Percentiles rank a stretch among this genome's conserved stretches.
Conservation (phyloP, 2,888 invertebrate species). For the Cordilura impudica region DNA sequence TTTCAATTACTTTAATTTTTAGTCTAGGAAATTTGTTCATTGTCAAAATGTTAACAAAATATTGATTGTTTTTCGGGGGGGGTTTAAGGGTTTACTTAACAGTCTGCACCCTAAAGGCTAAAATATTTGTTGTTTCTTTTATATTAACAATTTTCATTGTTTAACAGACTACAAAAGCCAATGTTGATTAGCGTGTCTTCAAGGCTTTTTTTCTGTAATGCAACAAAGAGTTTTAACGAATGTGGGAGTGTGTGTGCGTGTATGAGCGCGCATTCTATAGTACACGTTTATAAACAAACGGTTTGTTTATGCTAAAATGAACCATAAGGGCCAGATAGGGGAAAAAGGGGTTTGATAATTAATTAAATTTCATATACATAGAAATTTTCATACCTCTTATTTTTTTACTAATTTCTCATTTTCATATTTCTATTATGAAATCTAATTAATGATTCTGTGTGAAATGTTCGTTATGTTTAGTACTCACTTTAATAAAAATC, state of each 20-base stretch:
- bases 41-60: not conserved
- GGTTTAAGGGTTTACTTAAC: conserved; percentile 11
- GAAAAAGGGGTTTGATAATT: too few species aligned
- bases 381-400: too few species aligned
- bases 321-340: not conserved
- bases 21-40: not conserved
- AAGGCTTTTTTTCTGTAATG: conserved; percentile 30
- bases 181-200: conserved; percentile 55
- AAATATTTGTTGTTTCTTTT: not conserved
- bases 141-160: conserved; percentile 47
- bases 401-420: too few species aligned
- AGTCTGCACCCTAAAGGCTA: conserved; percentile 8
- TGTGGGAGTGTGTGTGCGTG: not conserved
- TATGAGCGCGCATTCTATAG: not conserved
- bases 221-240: conserved; percentile 5
- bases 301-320: not conserved
- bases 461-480: not conserved
- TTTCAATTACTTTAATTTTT: not conserved
- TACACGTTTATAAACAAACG: not conserved
- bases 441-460: not conserved
- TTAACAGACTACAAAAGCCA: conserved; percentile 41
- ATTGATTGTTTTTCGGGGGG: conserved; percentile 23
- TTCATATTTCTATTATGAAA: too few species aligned
- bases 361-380: too few species aligned
- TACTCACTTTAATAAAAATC: not conserved